Conservation (phyloP, 2,888 invertebrate genomes). For the Cryptophagus acutangulus region DNA sequence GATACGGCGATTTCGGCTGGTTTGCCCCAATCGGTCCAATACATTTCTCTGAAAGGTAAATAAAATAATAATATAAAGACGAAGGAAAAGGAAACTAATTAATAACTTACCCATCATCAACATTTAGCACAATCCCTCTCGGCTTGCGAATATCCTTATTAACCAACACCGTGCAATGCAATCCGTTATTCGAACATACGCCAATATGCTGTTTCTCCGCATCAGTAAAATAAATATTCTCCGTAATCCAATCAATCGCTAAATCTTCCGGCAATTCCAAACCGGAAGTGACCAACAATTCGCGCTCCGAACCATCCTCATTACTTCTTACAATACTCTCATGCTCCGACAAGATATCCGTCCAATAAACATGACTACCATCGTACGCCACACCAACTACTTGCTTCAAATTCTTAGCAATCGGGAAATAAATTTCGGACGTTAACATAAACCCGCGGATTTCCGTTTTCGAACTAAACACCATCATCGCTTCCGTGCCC, state of each 20-base stretch:
- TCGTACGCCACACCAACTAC: conserved; percentile 68
- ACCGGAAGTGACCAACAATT: conserved; percentile 62
- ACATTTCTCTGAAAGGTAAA: conserved; percentile 65
- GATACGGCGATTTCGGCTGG: conserved; percentile 70
- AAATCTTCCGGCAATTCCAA: conserved; percentile 70
- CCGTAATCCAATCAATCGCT: conserved; percentile 72
- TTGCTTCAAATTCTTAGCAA: conserved; percentile 53
- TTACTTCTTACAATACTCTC: conserved; percentile 65
- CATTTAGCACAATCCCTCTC: conserved; percentile 65
- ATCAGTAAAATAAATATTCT: conserved; percentile 80
- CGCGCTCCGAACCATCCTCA: conserved; percentile 57
- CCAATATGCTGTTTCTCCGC: conserved; percentile 64
- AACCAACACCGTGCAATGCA: conserved; percentile 60
- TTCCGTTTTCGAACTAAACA: conserved; percentile 63
- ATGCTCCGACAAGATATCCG: conserved; percentile 63
- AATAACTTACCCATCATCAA: conserved; percentile 56
- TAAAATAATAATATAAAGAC: too few relatives aligned
- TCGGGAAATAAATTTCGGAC: conserved; percentile 50
- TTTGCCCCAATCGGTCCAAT: conserved; percentile 86
- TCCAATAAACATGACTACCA: conserved; percentile 71
- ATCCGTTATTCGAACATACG: conserved; percentile 66
- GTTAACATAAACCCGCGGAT: conserved; percentile 61
- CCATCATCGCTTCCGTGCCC: conserved; percentile 60
- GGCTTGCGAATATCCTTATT: conserved; percentile 61
- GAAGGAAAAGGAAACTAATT: too few relatives aligned